Conservation (phyloP, 2,888 invertebrate species). For the Stenolophus ochropezus region DNA sequence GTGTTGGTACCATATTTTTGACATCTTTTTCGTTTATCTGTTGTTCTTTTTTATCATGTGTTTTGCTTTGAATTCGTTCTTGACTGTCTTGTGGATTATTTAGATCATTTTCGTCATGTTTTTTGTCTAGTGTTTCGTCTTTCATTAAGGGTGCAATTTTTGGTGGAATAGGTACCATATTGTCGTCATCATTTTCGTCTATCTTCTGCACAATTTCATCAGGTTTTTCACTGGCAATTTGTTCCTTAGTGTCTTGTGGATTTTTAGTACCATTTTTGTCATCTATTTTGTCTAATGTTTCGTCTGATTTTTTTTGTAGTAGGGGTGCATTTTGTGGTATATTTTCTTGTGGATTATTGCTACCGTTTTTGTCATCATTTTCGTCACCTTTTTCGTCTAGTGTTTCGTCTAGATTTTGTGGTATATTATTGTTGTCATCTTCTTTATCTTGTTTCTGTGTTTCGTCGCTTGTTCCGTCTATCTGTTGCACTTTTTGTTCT, state of each 20-base stretch:
- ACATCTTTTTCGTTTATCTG: not conserved
- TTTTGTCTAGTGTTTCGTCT: not conserved
- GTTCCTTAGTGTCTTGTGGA: not conserved
- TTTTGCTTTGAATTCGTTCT: too few relatives aligned
- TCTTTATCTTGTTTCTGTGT: not conserved
- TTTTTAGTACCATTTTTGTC: not conserved
- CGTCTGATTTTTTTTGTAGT: not conserved
- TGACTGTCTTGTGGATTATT: not conserved
- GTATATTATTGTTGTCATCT: too few relatives aligned
- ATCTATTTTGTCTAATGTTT: not conserved
- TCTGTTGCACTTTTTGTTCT: not conserved
- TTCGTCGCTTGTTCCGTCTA: not conserved
- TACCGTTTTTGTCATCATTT: not conserved
- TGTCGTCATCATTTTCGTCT: not conserved
- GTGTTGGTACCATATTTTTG: not conserved
- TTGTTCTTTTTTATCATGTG: not conserved
- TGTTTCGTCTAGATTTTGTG: too few relatives aligned
- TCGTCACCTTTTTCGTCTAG: not conserved
- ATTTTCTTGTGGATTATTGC: not conserved
- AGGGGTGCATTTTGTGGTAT: too few relatives aligned
- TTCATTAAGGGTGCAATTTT: too few relatives aligned
- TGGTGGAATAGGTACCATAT: not conserved
- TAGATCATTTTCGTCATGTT: not conserved
- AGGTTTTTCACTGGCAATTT: not conserved
- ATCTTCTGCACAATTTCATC: not conserved